Evolutionary conservation across 2,797 vertebrate species (phyloP).

Genomic region (Mus spretus): DNA sequence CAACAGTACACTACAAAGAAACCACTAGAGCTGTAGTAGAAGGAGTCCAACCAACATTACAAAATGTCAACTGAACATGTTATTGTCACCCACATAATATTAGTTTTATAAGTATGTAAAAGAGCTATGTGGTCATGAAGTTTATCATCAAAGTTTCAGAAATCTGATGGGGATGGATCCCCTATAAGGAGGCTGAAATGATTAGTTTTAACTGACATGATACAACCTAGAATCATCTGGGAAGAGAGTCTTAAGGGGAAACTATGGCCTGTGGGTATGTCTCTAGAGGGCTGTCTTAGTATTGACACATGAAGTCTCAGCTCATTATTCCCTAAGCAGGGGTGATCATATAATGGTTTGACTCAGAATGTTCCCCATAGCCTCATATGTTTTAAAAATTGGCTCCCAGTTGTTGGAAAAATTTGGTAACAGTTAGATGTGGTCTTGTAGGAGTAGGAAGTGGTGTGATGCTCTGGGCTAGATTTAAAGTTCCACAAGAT

Average conservation of each 20-base stretch:
- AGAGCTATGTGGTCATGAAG: background rate
- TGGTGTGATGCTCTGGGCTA: background rate
- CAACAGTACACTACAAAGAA: background rate
- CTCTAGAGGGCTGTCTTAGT: background rate
- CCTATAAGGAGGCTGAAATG: background rate
- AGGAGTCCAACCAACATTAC: background rate
- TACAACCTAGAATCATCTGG: background rate
- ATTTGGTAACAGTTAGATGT: background rate
- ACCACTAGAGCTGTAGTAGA: too few species aligned
- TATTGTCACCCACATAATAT: background rate
- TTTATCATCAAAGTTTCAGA: background rate
- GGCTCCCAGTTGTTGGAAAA: background rate
- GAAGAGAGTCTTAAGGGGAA: background rate
- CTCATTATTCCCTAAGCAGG: background rate
- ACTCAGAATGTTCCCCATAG: background rate
- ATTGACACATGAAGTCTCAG: background rate
- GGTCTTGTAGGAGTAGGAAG: background rate
- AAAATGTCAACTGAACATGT: background rate
- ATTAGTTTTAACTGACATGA: background rate
- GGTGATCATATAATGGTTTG: background rate
- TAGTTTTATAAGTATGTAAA: background rate
- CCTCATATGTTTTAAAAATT: background rate
- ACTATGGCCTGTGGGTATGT: background rate
- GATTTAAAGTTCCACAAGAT: too few species aligned
- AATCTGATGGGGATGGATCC: background rate